phyloP scores from a whole-genome alignment of 1,140 invertebrate genomes.

The Drosophila setifemur region DNA sequence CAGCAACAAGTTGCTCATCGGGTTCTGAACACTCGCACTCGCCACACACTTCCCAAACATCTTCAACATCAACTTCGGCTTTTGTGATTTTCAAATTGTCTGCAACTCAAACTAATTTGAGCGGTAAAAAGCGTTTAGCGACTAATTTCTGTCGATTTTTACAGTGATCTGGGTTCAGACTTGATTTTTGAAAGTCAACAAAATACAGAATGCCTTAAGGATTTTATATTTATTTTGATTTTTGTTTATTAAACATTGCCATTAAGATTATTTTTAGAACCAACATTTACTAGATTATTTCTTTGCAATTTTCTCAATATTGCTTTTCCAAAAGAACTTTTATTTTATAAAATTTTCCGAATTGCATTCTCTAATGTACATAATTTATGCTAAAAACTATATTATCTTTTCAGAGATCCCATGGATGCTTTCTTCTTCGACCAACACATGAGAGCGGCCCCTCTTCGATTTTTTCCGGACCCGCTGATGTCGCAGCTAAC shows the following conservation, averaged over 20 bases:
- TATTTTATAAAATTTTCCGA: too few relatives aligned
- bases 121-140: not conserved
- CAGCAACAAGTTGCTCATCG: not conserved
- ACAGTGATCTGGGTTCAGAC: too few relatives aligned
- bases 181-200: too few relatives aligned
- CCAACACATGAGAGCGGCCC: slow-evolving; percentile 86
- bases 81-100: not conserved
- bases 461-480: slow-evolving; percentile 85
- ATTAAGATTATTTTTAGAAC: not conserved
- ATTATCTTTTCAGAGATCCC: slow-evolving; percentile 83
- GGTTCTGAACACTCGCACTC: not conserved
- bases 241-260: not conserved
- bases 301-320: too few relatives aligned
- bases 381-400: not conserved
- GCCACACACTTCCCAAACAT: not conserved
- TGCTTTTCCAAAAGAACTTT: too few relatives aligned
- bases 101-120: not conserved
- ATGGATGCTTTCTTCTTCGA: slow-evolving; percentile 87
- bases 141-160: not conserved
- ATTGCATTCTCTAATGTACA: too few relatives aligned
- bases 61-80: too few relatives aligned
- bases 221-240: too few relatives aligned
- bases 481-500: slow-evolving; percentile 82
- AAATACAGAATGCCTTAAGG: too few relatives aligned
- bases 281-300: too few relatives aligned